Evolutionary conservation across 2,888 invertebrate genomes (phyloP).

Genomic region (Atrina japonica): DNA sequence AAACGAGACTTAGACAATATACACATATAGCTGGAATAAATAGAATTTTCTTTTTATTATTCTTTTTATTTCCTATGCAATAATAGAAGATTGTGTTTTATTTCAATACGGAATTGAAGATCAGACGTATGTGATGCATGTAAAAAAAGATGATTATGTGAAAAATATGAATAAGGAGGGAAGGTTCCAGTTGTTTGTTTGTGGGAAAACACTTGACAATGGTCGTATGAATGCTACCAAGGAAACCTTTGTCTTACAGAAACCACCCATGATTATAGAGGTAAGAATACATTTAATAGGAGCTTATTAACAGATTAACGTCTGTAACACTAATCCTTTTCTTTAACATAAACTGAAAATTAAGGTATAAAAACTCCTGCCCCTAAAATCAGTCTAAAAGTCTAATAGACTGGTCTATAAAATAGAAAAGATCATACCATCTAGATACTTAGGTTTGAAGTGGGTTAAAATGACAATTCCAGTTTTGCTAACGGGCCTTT

Average conservation of each 20-base stretch:
- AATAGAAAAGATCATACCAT: too few species aligned
- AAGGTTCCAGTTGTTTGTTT: conserved; percentile 57
- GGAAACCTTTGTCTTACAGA: conserved; percentile 58
- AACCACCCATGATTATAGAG: conserved; percentile 60
- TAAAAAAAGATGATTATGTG: conserved; percentile 56
- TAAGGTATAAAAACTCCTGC: too few species aligned
- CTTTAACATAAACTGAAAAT: too few species aligned
- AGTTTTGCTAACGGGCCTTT: too few species aligned
- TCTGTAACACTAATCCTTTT: too few species aligned
- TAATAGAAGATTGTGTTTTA: not conserved
- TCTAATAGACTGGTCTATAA: too few species aligned
- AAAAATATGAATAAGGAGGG: conserved; percentile 64
- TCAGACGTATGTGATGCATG: conserved; percentile 45
- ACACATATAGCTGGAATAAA: not conserved
- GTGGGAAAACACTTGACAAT: conserved; percentile 61
- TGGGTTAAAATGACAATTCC: too few species aligned
- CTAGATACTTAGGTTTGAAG: too few species aligned
- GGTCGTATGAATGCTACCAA: conserved; percentile 52
- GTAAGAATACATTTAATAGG: conserved; percentile 45
- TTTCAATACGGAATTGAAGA: conserved; percentile 49
- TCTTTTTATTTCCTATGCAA: not conserved
- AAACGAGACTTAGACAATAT: too few species aligned
- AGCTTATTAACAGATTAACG: not conserved
- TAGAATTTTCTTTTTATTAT: not conserved
- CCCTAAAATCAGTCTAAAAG: too few species aligned